Conservation (phyloP, 2,888 invertebrate genomes). For the Didymodactylos carnosus region DNA sequence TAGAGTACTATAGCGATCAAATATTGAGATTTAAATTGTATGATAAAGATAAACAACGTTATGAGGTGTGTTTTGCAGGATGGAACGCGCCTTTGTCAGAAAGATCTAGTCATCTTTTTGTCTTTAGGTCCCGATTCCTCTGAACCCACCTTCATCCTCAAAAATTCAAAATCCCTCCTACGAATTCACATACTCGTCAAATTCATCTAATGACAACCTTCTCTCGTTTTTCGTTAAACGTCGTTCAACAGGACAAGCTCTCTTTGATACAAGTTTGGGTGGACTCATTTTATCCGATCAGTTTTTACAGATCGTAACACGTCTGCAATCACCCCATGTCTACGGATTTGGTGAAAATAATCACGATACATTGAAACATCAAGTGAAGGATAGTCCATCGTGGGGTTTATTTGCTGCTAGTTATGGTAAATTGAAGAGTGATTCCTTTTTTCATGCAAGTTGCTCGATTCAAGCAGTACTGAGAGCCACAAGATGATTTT, state of each 20-base stretch:
- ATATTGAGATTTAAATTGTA: background rate
- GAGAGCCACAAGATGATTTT: too few relatives aligned
- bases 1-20: background rate
- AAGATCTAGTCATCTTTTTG: background rate
- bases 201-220: background rate
- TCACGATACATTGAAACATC: conserved; percentile 7
- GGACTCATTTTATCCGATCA: conserved; percentile 13
- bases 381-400: background rate
- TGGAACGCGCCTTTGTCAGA: too few relatives aligned
- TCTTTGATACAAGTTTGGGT: conserved; percentile 16
- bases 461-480: too few relatives aligned
- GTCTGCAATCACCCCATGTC: conserved; percentile 16
- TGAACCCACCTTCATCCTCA: background rate
- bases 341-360: conserved; percentile 15
- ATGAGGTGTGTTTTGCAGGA: too few relatives aligned
- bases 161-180: background rate
- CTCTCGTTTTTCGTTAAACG: background rate
- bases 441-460: too few relatives aligned
- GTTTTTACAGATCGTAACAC: conserved; percentile 4
- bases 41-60: background rate
- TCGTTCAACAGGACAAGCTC: background rate
- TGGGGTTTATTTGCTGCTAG: conserved; percentile 5
- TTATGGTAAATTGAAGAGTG: conserved; percentile 2
- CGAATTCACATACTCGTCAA: background rate
- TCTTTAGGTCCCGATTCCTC: background rate